phyloP scores from a whole-genome alignment of 2,797 vertebrate species.

The Gymnocypris eckloni region DNA sequence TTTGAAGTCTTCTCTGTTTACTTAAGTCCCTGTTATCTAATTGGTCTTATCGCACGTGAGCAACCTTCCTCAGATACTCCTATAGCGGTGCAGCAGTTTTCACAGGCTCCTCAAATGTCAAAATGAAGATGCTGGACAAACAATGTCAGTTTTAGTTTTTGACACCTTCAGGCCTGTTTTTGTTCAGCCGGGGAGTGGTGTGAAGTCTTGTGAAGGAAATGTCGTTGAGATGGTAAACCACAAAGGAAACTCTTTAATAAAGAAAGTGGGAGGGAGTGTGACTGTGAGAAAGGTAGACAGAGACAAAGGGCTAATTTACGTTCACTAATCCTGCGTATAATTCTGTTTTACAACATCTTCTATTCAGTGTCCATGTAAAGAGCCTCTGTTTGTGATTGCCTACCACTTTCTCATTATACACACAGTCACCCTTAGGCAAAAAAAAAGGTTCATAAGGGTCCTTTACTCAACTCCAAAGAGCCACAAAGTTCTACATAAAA shows the following conservation, averaged over 20 bases:
- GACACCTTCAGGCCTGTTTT: conserved; percentile 65
- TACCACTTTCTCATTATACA: not conserved
- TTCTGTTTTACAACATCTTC: conserved; percentile 31
- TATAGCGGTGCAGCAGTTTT: conserved; percentile 44
- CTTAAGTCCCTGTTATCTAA: not conserved
- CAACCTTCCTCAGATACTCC: not conserved
- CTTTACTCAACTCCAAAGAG: not conserved
- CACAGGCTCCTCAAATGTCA: conserved; percentile 73
- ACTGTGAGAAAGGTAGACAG: conserved; percentile 52
- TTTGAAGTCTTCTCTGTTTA: conserved; percentile 41
- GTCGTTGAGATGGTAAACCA: conserved; percentile 48
- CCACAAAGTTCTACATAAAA: not conserved
- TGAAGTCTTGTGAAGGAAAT: conserved; percentile 51
- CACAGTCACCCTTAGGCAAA: not conserved
- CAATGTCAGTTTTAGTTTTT: conserved; percentile 62
- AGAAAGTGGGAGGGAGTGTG: conserved; percentile 49
- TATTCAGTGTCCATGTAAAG: conserved; percentile 9
- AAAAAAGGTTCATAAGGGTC: not conserved
- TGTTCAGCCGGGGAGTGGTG: conserved; percentile 58
- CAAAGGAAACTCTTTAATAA: conserved; percentile 55
- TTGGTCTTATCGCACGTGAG: conserved; percentile 31
- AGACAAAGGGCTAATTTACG: conserved; percentile 50
- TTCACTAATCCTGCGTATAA: conserved; percentile 29
- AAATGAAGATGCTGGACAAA: conserved; percentile 52
- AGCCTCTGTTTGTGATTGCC: conserved; percentile 3